Conservation (phyloP, 2,888 invertebrate genomes). For the Abrostola tripartita region DNA sequence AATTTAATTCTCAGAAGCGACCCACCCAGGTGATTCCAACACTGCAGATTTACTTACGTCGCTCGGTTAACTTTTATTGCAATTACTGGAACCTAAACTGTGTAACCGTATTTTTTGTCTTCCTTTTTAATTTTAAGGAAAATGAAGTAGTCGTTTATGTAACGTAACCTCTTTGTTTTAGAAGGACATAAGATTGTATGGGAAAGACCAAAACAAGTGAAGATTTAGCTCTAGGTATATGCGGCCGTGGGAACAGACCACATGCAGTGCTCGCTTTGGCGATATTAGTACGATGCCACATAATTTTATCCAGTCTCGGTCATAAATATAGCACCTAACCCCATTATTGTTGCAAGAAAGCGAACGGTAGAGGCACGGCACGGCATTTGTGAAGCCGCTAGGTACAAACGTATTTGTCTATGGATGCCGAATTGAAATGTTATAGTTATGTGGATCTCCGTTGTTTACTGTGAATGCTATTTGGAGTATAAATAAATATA, state of each 20-base stretch:
- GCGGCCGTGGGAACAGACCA: slow-evolving; percentile 70
- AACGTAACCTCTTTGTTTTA: slow-evolving; percentile 13
- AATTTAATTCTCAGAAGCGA: slow-evolving; percentile 54
- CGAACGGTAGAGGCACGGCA: slow-evolving; percentile 54
- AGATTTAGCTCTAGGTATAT: slow-evolving; percentile 53
- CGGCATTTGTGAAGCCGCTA: slow-evolving; percentile 46
- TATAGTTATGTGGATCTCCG: slow-evolving; percentile 15
- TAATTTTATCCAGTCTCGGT: slow-evolving; percentile 76
- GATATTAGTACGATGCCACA: slow-evolving; percentile 75
- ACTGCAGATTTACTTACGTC: slow-evolving; percentile 53
- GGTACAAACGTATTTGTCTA: slow-evolving; percentile 40
- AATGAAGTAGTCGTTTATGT: slow-evolving; percentile 2
- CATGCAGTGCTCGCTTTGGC: slow-evolving; percentile 70
- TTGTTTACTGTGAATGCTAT: neutral
- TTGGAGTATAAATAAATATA: neutral
- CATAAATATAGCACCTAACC: slow-evolving; percentile 74
- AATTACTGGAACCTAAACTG: slow-evolving; percentile 46
- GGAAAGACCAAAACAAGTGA: slow-evolving; percentile 50
- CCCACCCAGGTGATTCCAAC: slow-evolving; percentile 55
- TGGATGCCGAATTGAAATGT: slow-evolving; percentile 33
- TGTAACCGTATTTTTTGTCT: slow-evolving; percentile 24
- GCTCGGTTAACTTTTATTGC: slow-evolving; percentile 57
- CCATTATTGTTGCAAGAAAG: slow-evolving; percentile 73
- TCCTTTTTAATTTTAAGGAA: slow-evolving; percentile 16
- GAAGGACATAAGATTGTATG: slow-evolving; percentile 26